These are phyloP conservation scores for Actinemys pallida DNA, from an alignment of 2,113 vertebrate genomes.

Conservation along the genomic window DNA sequence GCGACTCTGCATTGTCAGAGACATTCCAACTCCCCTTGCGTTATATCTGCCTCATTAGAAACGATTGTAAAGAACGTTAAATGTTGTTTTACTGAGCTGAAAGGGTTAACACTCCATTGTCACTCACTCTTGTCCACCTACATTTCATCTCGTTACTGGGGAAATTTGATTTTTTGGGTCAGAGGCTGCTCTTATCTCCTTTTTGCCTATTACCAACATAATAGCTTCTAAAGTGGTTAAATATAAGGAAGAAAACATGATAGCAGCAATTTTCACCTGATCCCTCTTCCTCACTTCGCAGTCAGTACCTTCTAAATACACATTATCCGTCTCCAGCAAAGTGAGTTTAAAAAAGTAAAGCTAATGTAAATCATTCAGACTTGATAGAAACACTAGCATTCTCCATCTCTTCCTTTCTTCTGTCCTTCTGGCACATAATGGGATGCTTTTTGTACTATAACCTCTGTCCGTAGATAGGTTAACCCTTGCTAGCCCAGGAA, in stretches of 20 bases:
- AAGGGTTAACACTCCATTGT: neutral
- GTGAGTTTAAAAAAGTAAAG: neutral
- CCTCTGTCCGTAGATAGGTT: neutral
- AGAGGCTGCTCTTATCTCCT: neutral
- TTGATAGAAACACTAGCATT: neutral
- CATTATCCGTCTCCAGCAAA: neutral
- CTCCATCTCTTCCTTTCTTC: neutral
- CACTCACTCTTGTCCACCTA: neutral
- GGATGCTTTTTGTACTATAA: neutral
- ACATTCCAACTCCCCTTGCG: neutral
- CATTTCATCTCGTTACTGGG: neutral
- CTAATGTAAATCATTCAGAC: neutral
- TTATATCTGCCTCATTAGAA: neutral
- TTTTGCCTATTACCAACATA: neutral
- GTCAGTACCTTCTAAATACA: neutral
- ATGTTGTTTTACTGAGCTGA: neutral
- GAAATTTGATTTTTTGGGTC: neutral
- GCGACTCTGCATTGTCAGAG: neutral
- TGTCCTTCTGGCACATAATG: neutral
- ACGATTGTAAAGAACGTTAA: neutral
- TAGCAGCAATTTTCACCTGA: neutral
- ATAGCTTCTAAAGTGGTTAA: neutral
- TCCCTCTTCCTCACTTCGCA: neutral
- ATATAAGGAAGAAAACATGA: neutral
- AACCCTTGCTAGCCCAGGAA: neutral